Percentiles rank a stretch among this genome's conserved stretches.
phyloP scores from a whole-genome alignment of 1,140 invertebrate species.

The Lamellibrachia luymesi region DNA sequence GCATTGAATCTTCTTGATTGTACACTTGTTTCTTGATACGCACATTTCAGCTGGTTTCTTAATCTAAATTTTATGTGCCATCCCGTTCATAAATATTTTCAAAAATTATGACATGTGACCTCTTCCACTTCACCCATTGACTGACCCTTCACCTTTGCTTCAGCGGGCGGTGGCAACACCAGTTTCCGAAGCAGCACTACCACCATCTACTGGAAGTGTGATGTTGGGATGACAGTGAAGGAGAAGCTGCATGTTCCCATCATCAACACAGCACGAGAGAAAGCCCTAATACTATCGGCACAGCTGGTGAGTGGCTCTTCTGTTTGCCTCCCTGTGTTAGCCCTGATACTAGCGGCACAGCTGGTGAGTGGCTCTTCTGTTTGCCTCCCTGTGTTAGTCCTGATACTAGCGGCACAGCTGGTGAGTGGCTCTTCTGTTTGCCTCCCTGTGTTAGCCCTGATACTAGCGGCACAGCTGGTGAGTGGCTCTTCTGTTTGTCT shows the following conservation, averaged over 20 bases:
- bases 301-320: slow-evolving; percentile 36
- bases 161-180: background rate
- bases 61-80: background rate
- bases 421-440: no score
- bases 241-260: slow-evolving; percentile 50
- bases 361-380: no score
- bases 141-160: background rate
- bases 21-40: background rate
- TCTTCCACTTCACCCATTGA: background rate
- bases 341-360: no score
- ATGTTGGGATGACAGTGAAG: slow-evolving; percentile 45
- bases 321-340: no score
- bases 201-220: slow-evolving; percentile 55
- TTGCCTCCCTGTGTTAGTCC: no score
- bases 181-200: slow-evolving; percentile 45
- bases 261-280: slow-evolving; percentile 48
- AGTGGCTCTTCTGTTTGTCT: no score
- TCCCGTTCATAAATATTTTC: no score
- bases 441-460: no score
- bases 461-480: no score
- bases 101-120: background rate
- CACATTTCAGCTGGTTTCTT: background rate
- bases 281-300: slow-evolving; percentile 49
- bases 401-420: no score
- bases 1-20: background rate